Conservation (phyloP, 2,888 invertebrate species). For the Craniophora ligustri region DNA sequence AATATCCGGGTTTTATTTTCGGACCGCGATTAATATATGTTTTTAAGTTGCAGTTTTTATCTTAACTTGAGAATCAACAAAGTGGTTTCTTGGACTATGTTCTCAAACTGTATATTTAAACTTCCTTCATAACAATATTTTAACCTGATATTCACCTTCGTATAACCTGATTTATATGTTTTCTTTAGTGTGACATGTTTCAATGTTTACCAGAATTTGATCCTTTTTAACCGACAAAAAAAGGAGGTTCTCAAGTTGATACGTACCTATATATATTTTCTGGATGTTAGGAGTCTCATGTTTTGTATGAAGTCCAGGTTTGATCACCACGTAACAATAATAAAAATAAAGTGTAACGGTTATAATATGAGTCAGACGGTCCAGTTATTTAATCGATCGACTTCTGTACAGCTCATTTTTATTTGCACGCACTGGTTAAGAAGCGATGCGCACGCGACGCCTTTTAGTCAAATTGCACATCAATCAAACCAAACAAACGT, state of each 20-base stretch:
- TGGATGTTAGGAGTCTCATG: no score
- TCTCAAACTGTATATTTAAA: no score
- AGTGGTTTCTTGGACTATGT: not conserved
- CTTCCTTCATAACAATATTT: no score
- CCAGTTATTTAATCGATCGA: conserved; percentile 13
- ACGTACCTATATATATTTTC: no score
- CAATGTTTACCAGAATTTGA: no score
- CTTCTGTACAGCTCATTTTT: conserved; percentile 29
- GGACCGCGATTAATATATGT: not conserved
- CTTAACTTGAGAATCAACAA: no score
- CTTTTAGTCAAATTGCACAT: conserved; percentile 17
- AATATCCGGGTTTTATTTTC: not conserved
- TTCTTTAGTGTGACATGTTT: no score
- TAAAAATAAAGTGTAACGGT: conserved; percentile 6
- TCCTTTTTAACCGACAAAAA: no score
- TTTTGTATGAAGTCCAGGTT: not conserved
- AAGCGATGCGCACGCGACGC: conserved; percentile 43
- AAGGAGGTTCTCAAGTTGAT: no score
- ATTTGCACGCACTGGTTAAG: conserved; percentile 26
- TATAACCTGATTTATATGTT: no score
- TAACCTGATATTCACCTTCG: no score
- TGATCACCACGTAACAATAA: not conserved
- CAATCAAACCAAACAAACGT: conserved; percentile 12
- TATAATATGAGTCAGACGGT: conserved; percentile 12
- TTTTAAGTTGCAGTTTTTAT: not conserved